Base-by-base conservation (phyloP, 2,888 invertebrate species). In the Drosophila algonquin region DNA sequence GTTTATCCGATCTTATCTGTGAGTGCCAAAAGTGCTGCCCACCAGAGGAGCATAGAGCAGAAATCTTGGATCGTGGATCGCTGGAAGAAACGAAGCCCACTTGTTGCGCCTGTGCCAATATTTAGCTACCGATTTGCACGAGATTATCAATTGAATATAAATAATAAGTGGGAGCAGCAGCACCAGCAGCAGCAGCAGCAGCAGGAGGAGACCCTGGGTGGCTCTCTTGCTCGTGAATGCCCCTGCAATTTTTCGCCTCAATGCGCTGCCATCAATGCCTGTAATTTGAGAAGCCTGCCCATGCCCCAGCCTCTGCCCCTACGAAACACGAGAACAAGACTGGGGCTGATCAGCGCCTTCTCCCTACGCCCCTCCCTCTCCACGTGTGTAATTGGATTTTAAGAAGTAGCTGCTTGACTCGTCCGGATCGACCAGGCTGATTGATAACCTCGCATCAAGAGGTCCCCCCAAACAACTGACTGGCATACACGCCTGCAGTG, bases 121-220 rank as follows among this genome's bases (percentile, higher is more conserved):
- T 78, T 83, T 86, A 80, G 83, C 88, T 83, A 80, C 83, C 83
- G 83, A 88, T 84, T 88, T 79, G 83, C 83, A 72, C 74, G 58
- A 86, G 83, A 84, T 84, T 88, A 84, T 84, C 83, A 84, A 84
- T 84, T 80, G 83, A 79, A 86, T 88, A 86, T 86, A 80, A 83
- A 82, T 83, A 83, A 88, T 82, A 88, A 82, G 82, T 75, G 75
- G 69, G 71, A 71, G 65, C 63, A 21, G 45, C 16, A 46, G 30
- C 40, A 32, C 24, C 16, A 32, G 32, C 24, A 59, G 54, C 54
- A 63, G 14, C 44, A 24, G 27, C 24, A 55, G 58, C 54, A 63
- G 14, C 44, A 30, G 44, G 64, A 7, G 45, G 27, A 27, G 56
- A 58, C 56, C 71, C 81, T 87, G 81, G 88, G 88, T 82, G 82